These are phyloP conservation scores for Leptinotarsa tumamoca DNA, from an alignment of 2,888 invertebrate genomes.

Conservation along the genomic window DNA sequence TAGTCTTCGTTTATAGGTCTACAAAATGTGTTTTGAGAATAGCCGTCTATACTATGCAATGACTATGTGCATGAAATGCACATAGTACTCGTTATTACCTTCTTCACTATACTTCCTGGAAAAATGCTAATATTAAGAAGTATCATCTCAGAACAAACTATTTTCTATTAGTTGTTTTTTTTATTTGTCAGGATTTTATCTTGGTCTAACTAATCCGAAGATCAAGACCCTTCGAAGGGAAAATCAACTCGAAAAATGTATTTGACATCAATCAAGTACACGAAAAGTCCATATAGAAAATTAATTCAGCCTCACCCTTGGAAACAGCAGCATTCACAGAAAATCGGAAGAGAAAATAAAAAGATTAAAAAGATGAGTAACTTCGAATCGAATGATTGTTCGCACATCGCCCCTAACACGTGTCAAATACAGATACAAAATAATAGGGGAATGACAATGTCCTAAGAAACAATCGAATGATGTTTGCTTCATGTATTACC, in stretches of 20 bases:
- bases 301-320: constrained; percentile 56
- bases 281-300: constrained; percentile 60
- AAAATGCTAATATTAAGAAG: no score
- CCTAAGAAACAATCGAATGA: constrained; percentile 57
- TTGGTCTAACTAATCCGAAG: constrained; percentile 1
- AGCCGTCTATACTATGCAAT: no score
- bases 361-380: constrained; percentile 62
- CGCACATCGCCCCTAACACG: constrained; percentile 58
- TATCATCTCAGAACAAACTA: not conserved
- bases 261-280: constrained; percentile 53
- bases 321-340: constrained; percentile 50
- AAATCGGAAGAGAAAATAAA: constrained; percentile 60
- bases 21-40: no score
- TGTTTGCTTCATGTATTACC: constrained; percentile 60
- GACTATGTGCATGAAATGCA: no score
- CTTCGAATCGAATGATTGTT: constrained; percentile 59
- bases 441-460: constrained; percentile 57
- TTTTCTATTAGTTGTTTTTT: not conserved
- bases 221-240: constrained; percentile 24
- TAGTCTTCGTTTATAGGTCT: no score
- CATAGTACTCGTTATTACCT: no score
- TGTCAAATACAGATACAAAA: constrained; percentile 58
- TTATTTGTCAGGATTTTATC: constrained; percentile 16
- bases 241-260: constrained; percentile 47
- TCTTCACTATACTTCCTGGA: no score